Percentiles rank a stretch among this genome's conserved stretches.
Evolutionary conservation across 1,140 invertebrate species (phyloP).

Genomic region (Tetramorium alpestre): DNA sequence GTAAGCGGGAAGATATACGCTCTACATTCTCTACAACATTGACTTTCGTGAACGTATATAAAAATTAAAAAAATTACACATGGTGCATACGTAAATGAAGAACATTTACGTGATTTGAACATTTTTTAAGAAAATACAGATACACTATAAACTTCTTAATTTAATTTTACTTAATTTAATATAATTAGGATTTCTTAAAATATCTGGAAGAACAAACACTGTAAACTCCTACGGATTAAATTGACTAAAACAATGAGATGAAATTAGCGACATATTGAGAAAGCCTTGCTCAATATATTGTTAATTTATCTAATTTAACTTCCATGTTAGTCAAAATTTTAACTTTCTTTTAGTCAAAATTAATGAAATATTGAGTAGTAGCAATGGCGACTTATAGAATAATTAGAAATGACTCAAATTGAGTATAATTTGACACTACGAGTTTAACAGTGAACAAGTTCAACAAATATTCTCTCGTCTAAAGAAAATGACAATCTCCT

Average conservation of each 20-base stretch:
- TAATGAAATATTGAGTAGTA: too few species aligned
- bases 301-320: too few species aligned
- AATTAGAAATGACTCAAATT: too few species aligned
- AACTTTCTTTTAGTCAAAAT: too few species aligned
- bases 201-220: background rate
- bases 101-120: background rate
- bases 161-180: background rate
- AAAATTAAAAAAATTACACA: background rate
- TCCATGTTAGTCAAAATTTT: too few species aligned
- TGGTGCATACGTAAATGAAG: background rate
- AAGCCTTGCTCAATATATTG: too few species aligned
- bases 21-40: background rate
- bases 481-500: background rate
- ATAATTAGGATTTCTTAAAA: background rate
- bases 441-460: background rate
- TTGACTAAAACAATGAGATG: too few species aligned
- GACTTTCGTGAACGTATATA: background rate
- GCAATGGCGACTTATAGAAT: too few species aligned
- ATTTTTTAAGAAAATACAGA: background rate
- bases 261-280: too few species aligned
- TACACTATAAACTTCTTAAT: background rate
- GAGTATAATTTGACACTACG: too few species aligned
- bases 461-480: background rate
- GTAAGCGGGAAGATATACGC: slow-evolving; percentile 15
- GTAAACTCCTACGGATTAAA: too few species aligned